Conservation (phyloP, 1,140 invertebrate genomes). For the Danaus melanippus region DNA sequence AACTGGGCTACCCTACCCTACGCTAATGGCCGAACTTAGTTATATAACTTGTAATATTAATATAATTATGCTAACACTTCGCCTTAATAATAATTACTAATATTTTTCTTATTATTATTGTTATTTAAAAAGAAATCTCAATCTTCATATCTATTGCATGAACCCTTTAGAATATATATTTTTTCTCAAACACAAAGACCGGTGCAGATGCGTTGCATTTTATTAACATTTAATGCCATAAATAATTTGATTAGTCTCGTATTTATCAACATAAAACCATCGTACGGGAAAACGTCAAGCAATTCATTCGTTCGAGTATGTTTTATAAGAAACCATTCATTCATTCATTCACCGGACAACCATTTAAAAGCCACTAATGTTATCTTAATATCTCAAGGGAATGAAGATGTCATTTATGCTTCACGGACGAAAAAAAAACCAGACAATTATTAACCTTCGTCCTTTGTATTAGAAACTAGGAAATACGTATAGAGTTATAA, state of each 20-base stretch:
- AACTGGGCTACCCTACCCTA: slow-evolving; percentile 40
- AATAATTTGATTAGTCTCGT: slow-evolving; percentile 71
- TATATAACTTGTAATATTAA: too few relatives aligned
- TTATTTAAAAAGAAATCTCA: too few relatives aligned
- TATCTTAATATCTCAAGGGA: slow-evolving; percentile 61
- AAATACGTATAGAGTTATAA: slow-evolving; percentile 27
- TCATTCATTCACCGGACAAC: slow-evolving; percentile 35
- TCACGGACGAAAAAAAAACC: slow-evolving; percentile 17
- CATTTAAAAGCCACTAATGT: slow-evolving; percentile 69
- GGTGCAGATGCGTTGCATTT: slow-evolving; percentile 50
- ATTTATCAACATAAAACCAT: slow-evolving; percentile 66
- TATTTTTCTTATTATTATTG: too few relatives aligned
- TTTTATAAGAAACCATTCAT: slow-evolving; percentile 38
- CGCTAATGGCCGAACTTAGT: slow-evolving; percentile 15
- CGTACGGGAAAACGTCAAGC: slow-evolving; percentile 61
- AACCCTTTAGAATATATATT: slow-evolving; percentile 32
- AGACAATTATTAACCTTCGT: slow-evolving; percentile 22
- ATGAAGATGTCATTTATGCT: slow-evolving; percentile 51
- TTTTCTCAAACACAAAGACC: slow-evolving; percentile 22
- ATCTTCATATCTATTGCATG: neutral
- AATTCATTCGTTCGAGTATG: slow-evolving; percentile 28
- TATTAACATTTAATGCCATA: slow-evolving; percentile 66
- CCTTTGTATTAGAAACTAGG: neutral
- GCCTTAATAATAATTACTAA: too few relatives aligned
- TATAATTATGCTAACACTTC: too few relatives aligned